Conservation (phyloP, 2,113 vertebrate genomes). For the Anarrhichthys ocellatus region DNA sequence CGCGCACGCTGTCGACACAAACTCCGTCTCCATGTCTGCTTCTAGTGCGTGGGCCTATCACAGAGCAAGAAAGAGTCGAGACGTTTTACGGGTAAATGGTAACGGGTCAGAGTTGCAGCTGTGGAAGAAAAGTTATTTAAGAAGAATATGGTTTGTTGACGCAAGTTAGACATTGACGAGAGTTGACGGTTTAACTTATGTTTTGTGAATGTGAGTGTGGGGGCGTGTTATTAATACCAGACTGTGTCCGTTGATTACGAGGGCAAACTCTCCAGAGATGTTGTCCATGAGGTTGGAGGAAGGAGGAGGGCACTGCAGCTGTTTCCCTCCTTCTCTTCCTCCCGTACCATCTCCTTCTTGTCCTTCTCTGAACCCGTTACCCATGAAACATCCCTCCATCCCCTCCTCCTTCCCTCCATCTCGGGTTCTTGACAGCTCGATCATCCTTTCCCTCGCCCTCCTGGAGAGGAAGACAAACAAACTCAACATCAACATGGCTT, state of each 20-base stretch:
- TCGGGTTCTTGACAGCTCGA: slow-evolving; percentile 76
- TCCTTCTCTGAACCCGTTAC: slow-evolving; percentile 83
- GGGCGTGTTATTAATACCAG: slow-evolving; percentile 83
- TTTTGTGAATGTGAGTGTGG: background rate
- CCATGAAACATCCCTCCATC: slow-evolving; percentile 80
- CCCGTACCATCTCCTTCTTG: slow-evolving; percentile 38
- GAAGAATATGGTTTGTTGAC: background rate
- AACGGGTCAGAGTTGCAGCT: background rate
- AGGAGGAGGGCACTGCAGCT: slow-evolving; percentile 50
- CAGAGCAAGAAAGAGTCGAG: background rate
- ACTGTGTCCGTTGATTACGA: slow-evolving; percentile 94
- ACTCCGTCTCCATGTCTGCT: slow-evolving; percentile 95
- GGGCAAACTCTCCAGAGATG: slow-evolving; percentile 90
- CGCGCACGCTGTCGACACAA: slow-evolving; percentile 90
- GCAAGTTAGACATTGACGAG: slow-evolving; percentile 8
- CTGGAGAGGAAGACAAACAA: slow-evolving; percentile 73
- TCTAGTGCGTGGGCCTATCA: slow-evolving; percentile 92
- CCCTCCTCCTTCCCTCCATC: slow-evolving; percentile 78
- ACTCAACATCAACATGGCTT: slow-evolving; percentile 5
- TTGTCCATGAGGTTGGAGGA: slow-evolving; percentile 87
- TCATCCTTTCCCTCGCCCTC: slow-evolving; percentile 90
- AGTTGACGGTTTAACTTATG: slow-evolving; percentile 20
- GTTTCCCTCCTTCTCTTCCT: slow-evolving; percentile 56
- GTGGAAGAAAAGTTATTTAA: background rate
- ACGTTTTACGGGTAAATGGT: background rate